phyloP scores from a whole-genome alignment of 37 sponge, comb jelly and placozoan species.

The Tethya wilhelma region DNA sequence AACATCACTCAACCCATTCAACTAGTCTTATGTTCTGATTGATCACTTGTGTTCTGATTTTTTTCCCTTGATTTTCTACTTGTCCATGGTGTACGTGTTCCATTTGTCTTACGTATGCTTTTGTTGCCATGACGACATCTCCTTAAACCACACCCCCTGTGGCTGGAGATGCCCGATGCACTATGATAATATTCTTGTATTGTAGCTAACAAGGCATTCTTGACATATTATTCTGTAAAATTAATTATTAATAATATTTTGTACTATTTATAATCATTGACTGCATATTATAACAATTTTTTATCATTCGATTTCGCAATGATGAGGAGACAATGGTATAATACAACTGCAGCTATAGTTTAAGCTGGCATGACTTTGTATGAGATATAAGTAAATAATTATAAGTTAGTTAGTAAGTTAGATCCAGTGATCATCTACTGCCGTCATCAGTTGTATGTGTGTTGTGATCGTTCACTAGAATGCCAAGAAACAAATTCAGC shows the following conservation, averaged over 20 bases:
- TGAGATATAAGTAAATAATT: background rate
- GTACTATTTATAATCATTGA: no score
- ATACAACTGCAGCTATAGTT: no score
- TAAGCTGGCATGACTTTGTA: background rate
- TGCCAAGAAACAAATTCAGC: no score
- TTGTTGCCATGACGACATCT: background rate
- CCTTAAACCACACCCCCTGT: slow-evolving; percentile 6
- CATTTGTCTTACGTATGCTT: background rate
- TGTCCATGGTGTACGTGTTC: background rate
- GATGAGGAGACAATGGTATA: no score
- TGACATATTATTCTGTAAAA: no score
- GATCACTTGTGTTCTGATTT: background rate
- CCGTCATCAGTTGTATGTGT: background rate
- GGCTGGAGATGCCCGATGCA: background rate
- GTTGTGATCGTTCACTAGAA: no score
- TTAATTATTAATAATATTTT: no score
- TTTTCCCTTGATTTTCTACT: background rate
- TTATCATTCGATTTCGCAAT: no score
- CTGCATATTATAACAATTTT: no score
- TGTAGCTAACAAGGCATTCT: no score
- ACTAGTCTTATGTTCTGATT: background rate
- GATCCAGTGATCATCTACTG: background rate
- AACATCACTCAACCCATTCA: background rate
- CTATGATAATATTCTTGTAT: background rate
- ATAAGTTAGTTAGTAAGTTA: background rate